phyloP scores from a whole-genome alignment of 2,888 invertebrate genomes.

The Lasioglossum zephyrum region DNA sequence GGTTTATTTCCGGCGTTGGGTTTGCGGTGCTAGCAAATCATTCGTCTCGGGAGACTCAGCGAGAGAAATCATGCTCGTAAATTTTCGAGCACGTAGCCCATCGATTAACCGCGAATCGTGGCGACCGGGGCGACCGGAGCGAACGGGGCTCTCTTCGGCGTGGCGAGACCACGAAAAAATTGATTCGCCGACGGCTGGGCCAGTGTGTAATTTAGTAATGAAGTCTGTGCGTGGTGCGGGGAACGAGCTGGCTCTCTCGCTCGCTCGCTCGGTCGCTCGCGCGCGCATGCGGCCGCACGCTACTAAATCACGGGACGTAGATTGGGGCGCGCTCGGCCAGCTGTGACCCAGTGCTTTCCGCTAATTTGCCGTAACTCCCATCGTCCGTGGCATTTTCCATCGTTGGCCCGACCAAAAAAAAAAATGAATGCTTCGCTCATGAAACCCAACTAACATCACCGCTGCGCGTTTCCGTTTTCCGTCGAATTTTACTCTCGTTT shows the following conservation, averaged over 20 bases:
- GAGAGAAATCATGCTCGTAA: conserved; percentile 14
- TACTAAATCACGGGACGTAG: conserved; percentile 78
- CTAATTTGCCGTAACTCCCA: conserved; percentile 74
- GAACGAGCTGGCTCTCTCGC: background rate
- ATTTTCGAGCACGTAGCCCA: conserved; percentile 11
- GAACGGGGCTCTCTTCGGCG: conserved; percentile 35
- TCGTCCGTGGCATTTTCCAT: conserved; percentile 42
- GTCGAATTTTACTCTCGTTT: background rate
- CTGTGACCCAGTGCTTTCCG: conserved; percentile 66
- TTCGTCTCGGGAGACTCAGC: background rate
- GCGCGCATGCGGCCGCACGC: conserved; percentile 65
- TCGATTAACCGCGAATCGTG: conserved; percentile 48
- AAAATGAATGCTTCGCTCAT: background rate
- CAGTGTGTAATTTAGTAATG: conserved; percentile 78
- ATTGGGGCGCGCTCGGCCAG: conserved; percentile 52
- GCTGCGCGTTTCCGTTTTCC: background rate
- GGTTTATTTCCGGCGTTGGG: background rate
- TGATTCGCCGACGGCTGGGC: conserved; percentile 69
- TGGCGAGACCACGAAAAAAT: conserved; percentile 52
- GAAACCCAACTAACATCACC: background rate
- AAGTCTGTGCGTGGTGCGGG: conserved; percentile 66
- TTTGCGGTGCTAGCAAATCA: background rate
- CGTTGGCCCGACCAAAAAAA: conserved; percentile 23
- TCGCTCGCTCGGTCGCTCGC: background rate
- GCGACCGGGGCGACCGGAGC: conserved; percentile 39